Evolutionary conservation across 2,888 invertebrate species (phyloP), one percentile per base, ranked within the genome.

Genomic region (Teleiodes luculella): DNA sequence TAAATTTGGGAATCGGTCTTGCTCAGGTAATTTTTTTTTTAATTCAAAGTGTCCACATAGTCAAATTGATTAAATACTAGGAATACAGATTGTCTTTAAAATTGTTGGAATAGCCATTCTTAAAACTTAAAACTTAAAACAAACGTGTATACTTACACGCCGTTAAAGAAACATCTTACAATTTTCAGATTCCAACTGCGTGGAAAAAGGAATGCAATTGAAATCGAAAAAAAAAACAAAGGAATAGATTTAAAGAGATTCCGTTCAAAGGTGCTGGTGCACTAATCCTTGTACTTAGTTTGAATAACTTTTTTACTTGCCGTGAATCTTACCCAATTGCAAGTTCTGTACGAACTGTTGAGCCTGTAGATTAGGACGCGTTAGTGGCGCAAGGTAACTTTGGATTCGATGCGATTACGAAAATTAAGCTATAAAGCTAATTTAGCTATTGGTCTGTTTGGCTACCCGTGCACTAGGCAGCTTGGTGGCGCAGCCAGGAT

Each of bases 181-280:
- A 67, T 70, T 69, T 71, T 57, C 61, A 64, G 64, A 64, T 39
- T 37, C 43, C 54, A 61, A 58, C 35, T 48, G 48, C 48, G 48
- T 48, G 69, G 69, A 76, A 76, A 74, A 70, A 70, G 58, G 66
- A 61, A 64, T 62, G 60, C 66, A 70, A 62, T 70, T 68, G 68
- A 72, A 68, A 43, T n/a, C n/a, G 13, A 43, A 28, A 24, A 28
- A 70, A 67, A 66, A 76, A 72, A 74, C 74, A 76, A 77, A 77
- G 72, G 71, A 75, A 72, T 65, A 66, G 60, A 60, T 57, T 70
- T 74, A 77, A 78, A 79, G 74, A 73, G 65, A 73, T 72, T 75
- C 71, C 28, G 20, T 71, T 69, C 65, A 58, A 66, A 20, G 30
- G 70, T 73, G 71, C 18, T 18, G 18, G 20, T 70, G 67, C 64